Percentiles rank a stretch among this genome's conserved stretches.
phyloP scores from a whole-genome alignment of 2,113 vertebrate genomes.

The Uropsilus gracilis region DNA sequence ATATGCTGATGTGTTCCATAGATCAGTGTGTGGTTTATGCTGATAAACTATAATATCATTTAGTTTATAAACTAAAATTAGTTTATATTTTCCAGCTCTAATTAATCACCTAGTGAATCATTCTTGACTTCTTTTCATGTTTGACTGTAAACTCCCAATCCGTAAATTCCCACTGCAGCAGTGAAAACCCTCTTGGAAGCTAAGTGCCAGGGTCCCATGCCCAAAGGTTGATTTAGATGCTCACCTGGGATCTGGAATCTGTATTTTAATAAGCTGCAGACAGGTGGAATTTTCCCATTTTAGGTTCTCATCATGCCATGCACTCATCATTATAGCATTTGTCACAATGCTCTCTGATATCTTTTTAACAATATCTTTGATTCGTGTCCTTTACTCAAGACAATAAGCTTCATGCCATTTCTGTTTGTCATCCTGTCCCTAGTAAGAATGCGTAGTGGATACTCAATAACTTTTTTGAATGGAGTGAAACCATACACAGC shows the following conservation, averaged over 20 bases:
- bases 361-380: not conserved
- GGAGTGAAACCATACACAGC: not conserved
- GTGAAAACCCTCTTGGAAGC: not conserved
- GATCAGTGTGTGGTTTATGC: not conserved
- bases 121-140: not conserved
- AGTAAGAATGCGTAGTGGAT: not conserved
- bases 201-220: not conserved
- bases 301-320: not conserved
- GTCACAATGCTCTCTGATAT: not conserved
- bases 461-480: not conserved
- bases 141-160: not conserved
- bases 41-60: not conserved
- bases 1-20: not conserved
- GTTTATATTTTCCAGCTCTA: not conserved
- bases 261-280: not conserved
- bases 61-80: conserved; percentile 18
- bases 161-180: not conserved
- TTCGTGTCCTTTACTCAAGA: not conserved
- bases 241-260: not conserved
- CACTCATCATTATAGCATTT: not conserved
- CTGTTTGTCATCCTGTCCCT: not conserved
- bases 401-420: not conserved
- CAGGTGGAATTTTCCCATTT: not conserved
- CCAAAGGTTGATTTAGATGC: not conserved
- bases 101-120: not conserved